phyloP scores from a whole-genome alignment of 2,113 vertebrate genomes.

The Zootoca vivipara region DNA sequence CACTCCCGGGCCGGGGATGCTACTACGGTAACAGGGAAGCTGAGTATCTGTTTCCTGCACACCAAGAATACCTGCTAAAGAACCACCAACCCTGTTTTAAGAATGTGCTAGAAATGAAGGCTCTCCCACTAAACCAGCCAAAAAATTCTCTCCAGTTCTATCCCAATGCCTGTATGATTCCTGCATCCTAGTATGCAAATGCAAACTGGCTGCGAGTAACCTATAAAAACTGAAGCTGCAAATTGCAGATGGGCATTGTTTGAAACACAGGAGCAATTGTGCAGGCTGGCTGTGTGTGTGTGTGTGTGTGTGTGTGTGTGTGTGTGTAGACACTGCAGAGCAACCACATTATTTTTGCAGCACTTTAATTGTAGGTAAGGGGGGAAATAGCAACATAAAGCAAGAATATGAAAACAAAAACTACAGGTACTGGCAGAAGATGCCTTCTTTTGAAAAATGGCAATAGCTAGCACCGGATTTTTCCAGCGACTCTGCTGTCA shows the following conservation, averaged over 20 bases:
- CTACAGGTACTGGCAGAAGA: neutral
- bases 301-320: no score
- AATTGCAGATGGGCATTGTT: conserved; percentile 6
- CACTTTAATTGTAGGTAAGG: neutral
- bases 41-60: neutral
- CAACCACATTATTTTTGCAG: neutral
- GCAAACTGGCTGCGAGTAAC: neutral
- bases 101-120: neutral
- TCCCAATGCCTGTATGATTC: neutral
- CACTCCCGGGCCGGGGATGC: neutral
- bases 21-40: neutral
- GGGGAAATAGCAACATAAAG: neutral
- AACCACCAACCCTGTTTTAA: neutral
- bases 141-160: neutral
- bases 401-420: neutral
- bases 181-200: neutral
- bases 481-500: conserved; percentile 3
- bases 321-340: neutral
- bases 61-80: neutral
- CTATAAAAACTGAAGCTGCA: conserved; percentile 7
- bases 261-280: neutral
- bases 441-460: conserved; percentile 19
- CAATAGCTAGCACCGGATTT: neutral
- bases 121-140: neutral
- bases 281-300: no score